Evolutionary conservation across 1,140 invertebrate species (phyloP), one percentile per base, ranked within the genome.

Genomic region (Drosophila biarmipes): DNA sequence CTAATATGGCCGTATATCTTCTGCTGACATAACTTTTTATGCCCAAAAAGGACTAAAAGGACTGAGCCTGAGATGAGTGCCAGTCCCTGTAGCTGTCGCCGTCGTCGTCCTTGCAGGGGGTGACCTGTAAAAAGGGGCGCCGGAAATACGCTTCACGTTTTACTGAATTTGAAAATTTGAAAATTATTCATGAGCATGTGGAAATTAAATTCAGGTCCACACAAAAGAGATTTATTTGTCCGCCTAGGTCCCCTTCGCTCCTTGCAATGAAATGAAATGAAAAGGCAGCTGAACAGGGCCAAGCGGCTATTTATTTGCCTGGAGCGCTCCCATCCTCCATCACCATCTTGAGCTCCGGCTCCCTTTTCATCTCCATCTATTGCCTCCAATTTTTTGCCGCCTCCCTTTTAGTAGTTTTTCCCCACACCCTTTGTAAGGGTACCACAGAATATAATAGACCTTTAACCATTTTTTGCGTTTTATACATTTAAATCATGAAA

Each of bases 101-200:
- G 29, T 61, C 43, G 48, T 52, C 43, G 43, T 52, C 34, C 27
- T 40, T 34, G 38, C 61, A 15, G 53, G 59, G 34, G 51, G 15
- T n/a, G 58, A 63, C 57, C 57, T 49, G 43, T 24, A 17, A 17
- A 17, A 48, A 24, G 27, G 49, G 24, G 37, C 11, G 29, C 27
- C 77, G 84, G 84, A 89, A 90, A 84, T 78, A 90, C 84, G 84
- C 80, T 90, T 89, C 68, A 89, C 84, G 79, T 89, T 89, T 89
- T 80, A 89, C 76, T 89, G 80, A 80, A 79, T 89, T 87, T 79
- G 84, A 75, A 87, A 87, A 89, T 89, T 89, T 89, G 85, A 89
- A 89, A 89, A 89, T 89, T 89, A 90, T 89, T 89, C 84, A 89
- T 89, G 84, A 89, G 85, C 84, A 90, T 89, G 84, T 89, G 85